Conservation (phyloP, 1,140 invertebrate genomes). For the Meteorus sp. region DNA sequence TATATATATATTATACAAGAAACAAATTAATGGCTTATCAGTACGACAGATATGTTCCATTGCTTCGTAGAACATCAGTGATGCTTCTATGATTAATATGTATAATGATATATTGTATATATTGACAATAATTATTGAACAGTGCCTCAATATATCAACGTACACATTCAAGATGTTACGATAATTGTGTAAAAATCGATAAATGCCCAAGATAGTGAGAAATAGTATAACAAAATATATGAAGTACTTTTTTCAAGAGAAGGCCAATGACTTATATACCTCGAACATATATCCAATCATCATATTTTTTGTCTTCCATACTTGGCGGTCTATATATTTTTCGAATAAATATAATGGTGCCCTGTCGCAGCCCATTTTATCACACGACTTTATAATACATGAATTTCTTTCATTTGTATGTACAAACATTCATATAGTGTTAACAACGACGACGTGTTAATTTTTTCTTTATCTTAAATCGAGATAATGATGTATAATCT, state of each 20-base stretch:
- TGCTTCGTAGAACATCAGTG: background rate
- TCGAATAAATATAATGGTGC: slow-evolving; percentile 50
- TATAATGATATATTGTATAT: background rate
- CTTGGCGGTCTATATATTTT: slow-evolving; percentile 31
- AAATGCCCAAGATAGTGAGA: slow-evolving; percentile 30
- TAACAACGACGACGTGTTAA: too few species aligned
- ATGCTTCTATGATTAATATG: too few species aligned
- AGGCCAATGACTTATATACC: slow-evolving; percentile 30
- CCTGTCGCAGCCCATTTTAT: slow-evolving; percentile 53
- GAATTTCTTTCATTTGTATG: slow-evolving; percentile 37
- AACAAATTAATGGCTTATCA: too few species aligned
- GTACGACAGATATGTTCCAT: slow-evolving; percentile 16
- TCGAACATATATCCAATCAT: background rate
- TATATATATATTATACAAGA: too few species aligned
- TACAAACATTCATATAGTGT: slow-evolving; percentile 36
- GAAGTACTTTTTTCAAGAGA: slow-evolving; percentile 57
- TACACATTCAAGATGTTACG: too few species aligned
- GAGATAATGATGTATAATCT: too few species aligned
- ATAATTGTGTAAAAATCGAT: slow-evolving; percentile 27
- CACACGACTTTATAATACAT: slow-evolving; percentile 45
- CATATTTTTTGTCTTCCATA: slow-evolving; percentile 1
- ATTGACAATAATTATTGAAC: background rate
- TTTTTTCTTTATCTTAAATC: too few species aligned
- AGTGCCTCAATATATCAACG: slow-evolving; percentile 33
- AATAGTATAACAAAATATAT: slow-evolving; percentile 44